Conservation (phyloP, 2,888 invertebrate genomes). For the Nephrotoma flavescens region DNA sequence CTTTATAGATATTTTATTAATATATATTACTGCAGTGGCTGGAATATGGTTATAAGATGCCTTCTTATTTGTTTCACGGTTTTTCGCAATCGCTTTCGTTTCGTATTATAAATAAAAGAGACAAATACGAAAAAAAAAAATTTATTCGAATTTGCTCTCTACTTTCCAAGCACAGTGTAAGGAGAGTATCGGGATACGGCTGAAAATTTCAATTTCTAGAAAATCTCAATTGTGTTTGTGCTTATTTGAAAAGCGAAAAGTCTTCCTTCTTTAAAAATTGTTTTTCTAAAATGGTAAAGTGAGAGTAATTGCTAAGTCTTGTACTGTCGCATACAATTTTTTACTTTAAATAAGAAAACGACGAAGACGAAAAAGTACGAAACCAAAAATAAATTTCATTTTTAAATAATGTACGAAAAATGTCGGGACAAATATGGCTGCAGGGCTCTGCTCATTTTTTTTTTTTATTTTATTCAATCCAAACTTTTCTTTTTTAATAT, state of each 20-base stretch:
- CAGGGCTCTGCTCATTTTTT: not conserved
- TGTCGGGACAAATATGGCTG: constrained; percentile 2
- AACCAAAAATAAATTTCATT: not conserved
- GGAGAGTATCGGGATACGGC: no score
- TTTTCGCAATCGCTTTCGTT: not conserved
- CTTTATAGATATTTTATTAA: not conserved
- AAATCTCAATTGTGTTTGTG: no score
- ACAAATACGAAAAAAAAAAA: not conserved
- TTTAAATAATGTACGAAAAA: not conserved
- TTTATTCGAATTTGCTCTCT: not conserved
- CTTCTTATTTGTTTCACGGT: not conserved
- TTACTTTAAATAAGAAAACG: not conserved
- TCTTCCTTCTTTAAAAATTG: no score
- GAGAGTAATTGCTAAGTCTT: no score
- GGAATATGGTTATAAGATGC: not conserved
- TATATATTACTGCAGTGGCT: not conserved
- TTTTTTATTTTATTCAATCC: not conserved
- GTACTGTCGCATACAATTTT: not conserved
- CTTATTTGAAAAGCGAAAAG: no score
- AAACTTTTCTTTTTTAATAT: not conserved
- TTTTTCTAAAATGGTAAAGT: no score
- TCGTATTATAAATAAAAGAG: not conserved
- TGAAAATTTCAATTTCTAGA: no score
- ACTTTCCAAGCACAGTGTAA: no score
- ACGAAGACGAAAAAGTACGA: not conserved